These are phyloP conservation scores for Orchesella cincta DNA, from an alignment of 1,140 invertebrate species.

Conservation along the genomic window DNA sequence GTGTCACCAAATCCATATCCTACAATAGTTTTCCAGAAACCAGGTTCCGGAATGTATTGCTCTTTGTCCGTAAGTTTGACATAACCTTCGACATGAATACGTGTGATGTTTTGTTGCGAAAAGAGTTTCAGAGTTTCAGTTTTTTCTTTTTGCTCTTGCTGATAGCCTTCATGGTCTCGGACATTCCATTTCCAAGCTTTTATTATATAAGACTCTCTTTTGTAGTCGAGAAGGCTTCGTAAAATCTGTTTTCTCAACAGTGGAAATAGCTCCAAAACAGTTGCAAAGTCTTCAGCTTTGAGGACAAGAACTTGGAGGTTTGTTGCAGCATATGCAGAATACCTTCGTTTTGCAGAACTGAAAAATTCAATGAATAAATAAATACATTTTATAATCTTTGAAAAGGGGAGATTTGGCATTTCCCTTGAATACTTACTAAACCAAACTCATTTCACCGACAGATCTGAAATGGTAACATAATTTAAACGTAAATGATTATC, in stretches of 20 bases:
- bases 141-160: neutral
- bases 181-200: constrained; percentile 22
- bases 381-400: too few relatives aligned
- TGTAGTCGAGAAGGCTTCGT: neutral
- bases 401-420: too few relatives aligned
- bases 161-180: neutral
- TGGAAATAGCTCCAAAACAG: neutral
- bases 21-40: neutral
- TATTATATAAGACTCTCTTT: neutral
- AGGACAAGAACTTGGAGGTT: constrained; percentile 9
- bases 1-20: constrained; percentile 5
- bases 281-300: neutral
- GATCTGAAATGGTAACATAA: neutral
- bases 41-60: neutral
- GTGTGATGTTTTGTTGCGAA: neutral
- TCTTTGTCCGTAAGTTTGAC: neutral
- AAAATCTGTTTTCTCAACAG: neutral
- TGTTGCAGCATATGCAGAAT: constrained; percentile 11
- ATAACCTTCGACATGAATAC: neutral
- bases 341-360: neutral
- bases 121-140: neutral
- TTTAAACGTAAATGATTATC: too few relatives aligned
- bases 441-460: constrained; percentile 5
- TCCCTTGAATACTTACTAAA: too few relatives aligned
- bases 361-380: too few relatives aligned